A percentile compares a stretch with the other conserved stretches of the same genome.
phyloP scores from a whole-genome alignment of 2,888 invertebrate genomes.

The Pollenia griseotomentosa region DNA sequence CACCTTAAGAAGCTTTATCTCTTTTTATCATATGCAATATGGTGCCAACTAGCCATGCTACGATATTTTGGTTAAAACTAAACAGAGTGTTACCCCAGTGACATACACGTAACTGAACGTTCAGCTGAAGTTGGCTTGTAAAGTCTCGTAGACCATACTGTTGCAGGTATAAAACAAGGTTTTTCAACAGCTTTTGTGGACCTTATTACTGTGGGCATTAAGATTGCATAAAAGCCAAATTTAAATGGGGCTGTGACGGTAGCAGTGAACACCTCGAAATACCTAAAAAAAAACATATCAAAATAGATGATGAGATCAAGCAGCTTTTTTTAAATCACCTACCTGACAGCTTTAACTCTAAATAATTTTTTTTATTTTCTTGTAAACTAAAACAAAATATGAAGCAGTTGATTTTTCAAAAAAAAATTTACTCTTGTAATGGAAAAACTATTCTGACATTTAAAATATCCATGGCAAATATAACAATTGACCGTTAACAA shows the following conservation, averaged over 20 bases:
- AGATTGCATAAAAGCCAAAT: slow-evolving; percentile 3
- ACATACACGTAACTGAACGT: slow-evolving; percentile 2
- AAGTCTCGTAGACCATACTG: slow-evolving; percentile 39
- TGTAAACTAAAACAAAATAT: too few relatives aligned
- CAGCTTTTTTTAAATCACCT: too few relatives aligned
- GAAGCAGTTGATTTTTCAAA: too few relatives aligned
- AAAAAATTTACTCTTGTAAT: too few relatives aligned
- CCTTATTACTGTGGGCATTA: background rate
- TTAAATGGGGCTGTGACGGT: background rate
- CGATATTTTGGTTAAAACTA: slow-evolving; percentile 24
- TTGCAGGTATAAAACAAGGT: slow-evolving; percentile 20
- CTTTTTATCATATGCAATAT: background rate
- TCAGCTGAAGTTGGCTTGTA: background rate
- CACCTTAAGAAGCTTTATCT: background rate
- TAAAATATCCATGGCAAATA: too few relatives aligned
- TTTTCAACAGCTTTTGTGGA: slow-evolving; percentile 19
- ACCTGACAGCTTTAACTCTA: too few relatives aligned
- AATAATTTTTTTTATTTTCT: too few relatives aligned
- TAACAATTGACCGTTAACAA: too few relatives aligned
- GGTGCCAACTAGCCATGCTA: background rate
- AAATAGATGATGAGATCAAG: too few relatives aligned
- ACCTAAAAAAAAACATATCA: too few relatives aligned
- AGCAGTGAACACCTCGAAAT: background rate
- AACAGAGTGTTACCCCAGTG: slow-evolving; percentile 31
- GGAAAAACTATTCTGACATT: too few relatives aligned